Conservation (phyloP, 2,888 invertebrate species). For the Philaethria dido region DNA sequence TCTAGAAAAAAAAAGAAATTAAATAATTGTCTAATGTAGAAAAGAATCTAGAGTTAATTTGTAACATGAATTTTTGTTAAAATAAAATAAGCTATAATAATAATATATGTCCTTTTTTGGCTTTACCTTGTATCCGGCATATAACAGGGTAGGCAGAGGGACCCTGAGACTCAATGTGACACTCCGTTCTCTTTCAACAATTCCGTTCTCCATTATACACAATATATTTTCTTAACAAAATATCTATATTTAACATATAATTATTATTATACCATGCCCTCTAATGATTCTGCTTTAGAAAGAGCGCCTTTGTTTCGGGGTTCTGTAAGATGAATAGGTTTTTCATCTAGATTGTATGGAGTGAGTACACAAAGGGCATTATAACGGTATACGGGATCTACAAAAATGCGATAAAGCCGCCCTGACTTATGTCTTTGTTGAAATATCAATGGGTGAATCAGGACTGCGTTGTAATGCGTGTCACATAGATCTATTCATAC, state of each 20-base stretch:
- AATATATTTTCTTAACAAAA: background rate
- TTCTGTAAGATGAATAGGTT: slow-evolving; percentile 2
- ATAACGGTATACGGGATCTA: background rate
- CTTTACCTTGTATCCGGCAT: too few species aligned
- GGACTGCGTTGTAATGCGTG: background rate
- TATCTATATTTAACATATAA: background rate
- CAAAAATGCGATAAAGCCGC: slow-evolving; percentile 17
- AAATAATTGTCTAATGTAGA: too few species aligned
- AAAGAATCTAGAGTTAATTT: too few species aligned
- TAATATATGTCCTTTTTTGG: too few species aligned
- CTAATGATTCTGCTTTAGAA: background rate
- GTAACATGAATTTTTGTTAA: too few species aligned
- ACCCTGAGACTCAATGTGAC: too few species aligned
- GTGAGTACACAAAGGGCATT: background rate
- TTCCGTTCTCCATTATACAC: too few species aligned
- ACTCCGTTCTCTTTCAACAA: too few species aligned
- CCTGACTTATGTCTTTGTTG: background rate
- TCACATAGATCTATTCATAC: slow-evolving; percentile 1
- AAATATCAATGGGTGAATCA: background rate
- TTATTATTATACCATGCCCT: background rate
- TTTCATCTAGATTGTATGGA: slow-evolving; percentile 6
- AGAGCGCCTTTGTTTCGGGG: slow-evolving; percentile 1
- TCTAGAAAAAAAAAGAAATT: too few species aligned
- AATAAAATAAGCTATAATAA: too few species aligned
- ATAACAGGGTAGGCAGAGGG: too few species aligned